Base-by-base conservation (phyloP, 2,113 vertebrate species). In the Paramisgurnus dabryanus region DNA sequence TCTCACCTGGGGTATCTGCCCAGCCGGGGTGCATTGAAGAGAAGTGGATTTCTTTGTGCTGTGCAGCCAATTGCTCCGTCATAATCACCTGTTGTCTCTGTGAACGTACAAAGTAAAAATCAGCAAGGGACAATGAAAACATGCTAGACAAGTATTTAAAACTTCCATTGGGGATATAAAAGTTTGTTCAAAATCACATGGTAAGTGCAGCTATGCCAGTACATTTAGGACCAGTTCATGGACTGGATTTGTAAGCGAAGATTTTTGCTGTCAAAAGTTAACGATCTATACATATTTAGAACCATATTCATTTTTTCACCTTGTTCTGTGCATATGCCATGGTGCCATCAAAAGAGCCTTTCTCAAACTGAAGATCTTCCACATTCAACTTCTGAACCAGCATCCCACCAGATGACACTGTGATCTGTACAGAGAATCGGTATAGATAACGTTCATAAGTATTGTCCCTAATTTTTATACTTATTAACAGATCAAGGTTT, bases 311-410 rank as follows among this genome's bases (percentile, higher is more conserved):
- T 58, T 6, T 58, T 18, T n/a, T n/a, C 7, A 97, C 96, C 92
- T 97, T 97, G 87, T 95, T 96, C 86, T 96, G 95, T 40, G 95
- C 94, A 40, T 96, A 96, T 53, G 88, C 94, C 94, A 94, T 94
- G 72, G 94, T 94, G 69, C 95, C 94, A 18, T 96, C 95, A 80
- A 96, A 96, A 0, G 90, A 67, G n/a, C 92, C 92, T 45, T 69
- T 93, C 88, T 85, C 93, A 0, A 91, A 93, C 90, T 97, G 95
- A 66, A 96, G 92, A 87, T 96, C 92, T 2, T 92, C 93, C 10
- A 92, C 0, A 1, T 94, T 90, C 78, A 96, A 67, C 84, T 94
- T 96, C 86, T 97, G 95, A 0, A 96, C 95, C 64, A 96, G 89
- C 95, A 96, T 95, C 50, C 95, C 95, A 4, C 95, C 95, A 0